These are phyloP conservation scores for Listrodromus nycthemerus DNA, from an alignment of 2,888 invertebrate genomes.

Conservation along the genomic window DNA sequence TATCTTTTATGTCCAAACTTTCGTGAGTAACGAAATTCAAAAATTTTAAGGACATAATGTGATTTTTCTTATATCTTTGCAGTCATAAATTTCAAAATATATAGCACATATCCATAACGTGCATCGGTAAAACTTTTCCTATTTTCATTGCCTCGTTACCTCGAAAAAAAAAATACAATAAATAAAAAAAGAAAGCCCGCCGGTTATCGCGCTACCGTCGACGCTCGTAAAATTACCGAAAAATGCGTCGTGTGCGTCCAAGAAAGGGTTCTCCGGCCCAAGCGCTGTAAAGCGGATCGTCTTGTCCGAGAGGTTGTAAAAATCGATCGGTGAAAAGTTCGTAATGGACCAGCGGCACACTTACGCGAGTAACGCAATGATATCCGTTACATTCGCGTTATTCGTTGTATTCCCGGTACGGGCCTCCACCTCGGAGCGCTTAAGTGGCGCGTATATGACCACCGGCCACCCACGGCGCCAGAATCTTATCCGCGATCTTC, in stretches of 20 bases:
- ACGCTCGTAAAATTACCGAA: background rate
- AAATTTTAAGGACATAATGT: too few species aligned
- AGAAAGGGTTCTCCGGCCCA: background rate
- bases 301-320: slow-evolving; percentile 12
- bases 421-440: slow-evolving; percentile 58
- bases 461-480: slow-evolving; percentile 83
- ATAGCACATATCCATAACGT: background rate
- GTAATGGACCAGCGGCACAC: slow-evolving; percentile 54
- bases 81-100: background rate
- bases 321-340: slow-evolving; percentile 62
- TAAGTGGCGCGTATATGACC: slow-evolving; percentile 69
- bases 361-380: slow-evolving; percentile 47
- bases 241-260: slow-evolving; percentile 21
- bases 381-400: slow-evolving; percentile 61
- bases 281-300: slow-evolving; percentile 10
- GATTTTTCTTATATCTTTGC: too few species aligned
- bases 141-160: background rate
- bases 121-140: background rate
- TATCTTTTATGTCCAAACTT: too few species aligned
- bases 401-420: slow-evolving; percentile 43
- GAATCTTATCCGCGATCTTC: slow-evolving; percentile 81
- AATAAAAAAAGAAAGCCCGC: background rate
- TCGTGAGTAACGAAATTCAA: too few species aligned
- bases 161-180: background rate
- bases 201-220: background rate